Conservation (phyloP, 2,888 invertebrate genomes). For the Perdita meconis region DNA sequence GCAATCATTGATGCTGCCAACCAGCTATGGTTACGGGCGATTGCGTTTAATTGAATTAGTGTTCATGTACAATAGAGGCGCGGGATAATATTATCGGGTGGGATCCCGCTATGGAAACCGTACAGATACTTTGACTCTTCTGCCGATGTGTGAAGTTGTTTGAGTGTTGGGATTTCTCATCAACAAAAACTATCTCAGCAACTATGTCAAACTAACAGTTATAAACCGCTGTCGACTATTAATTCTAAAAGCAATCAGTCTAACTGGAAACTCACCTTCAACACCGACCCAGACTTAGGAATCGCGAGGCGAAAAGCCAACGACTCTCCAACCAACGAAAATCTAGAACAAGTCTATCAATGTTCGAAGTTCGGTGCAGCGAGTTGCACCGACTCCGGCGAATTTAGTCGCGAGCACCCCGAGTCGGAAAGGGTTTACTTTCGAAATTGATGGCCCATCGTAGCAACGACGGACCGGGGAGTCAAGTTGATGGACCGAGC, state of each 20-base stretch:
- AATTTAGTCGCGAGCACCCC: slow-evolving; percentile 35
- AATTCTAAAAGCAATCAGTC: too few species aligned
- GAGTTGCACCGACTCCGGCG: slow-evolving; percentile 31
- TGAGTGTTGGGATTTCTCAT: too few species aligned
- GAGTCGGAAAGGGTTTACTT: slow-evolving; percentile 66
- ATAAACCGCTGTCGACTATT: too few species aligned
- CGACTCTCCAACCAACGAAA: slow-evolving; percentile 7
- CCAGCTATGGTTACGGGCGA: neutral
- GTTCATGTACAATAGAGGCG: neutral
- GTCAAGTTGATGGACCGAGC: slow-evolving; percentile 80
- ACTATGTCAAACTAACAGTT: too few species aligned
- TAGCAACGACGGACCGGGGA: slow-evolving; percentile 72
- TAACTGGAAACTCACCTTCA: too few species aligned
- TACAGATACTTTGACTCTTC: too few species aligned
- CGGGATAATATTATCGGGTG: neutral
- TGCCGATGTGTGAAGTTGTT: too few species aligned
- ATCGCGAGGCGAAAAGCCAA: neutral
- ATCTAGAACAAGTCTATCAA: slow-evolving; percentile 25
- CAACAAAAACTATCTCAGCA: too few species aligned
- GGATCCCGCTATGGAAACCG: neutral
- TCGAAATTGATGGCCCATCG: slow-evolving; percentile 77
- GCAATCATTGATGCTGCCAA: slow-evolving; percentile 4
- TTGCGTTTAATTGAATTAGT: neutral
- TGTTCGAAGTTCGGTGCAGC: slow-evolving; percentile 35
- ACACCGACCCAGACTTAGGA: neutral